Conservation (phyloP, 2,888 invertebrate genomes). For the Xylophagus ater region DNA sequence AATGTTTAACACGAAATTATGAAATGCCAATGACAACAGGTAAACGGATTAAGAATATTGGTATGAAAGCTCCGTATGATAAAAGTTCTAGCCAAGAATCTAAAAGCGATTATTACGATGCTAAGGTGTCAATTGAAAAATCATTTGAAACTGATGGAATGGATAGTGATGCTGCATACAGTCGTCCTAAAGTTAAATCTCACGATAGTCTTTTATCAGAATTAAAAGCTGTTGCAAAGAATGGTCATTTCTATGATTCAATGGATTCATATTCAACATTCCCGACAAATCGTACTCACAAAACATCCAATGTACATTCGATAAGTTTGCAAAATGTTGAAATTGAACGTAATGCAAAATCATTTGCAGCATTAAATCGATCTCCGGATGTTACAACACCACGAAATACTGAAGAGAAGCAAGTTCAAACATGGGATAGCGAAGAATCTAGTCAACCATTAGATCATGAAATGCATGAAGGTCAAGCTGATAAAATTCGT, state of each 20-base stretch:
- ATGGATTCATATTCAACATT: slow-evolving; percentile 52
- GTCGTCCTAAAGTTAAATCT: slow-evolving; percentile 43
- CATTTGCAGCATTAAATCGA: slow-evolving; percentile 27
- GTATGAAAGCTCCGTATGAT: slow-evolving; percentile 38
- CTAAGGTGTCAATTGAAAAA: slow-evolving; percentile 40
- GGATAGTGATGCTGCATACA: slow-evolving; percentile 25
- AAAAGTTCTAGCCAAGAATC: slow-evolving; percentile 60
- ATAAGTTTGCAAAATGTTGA: slow-evolving; percentile 61
- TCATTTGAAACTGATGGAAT: slow-evolving; percentile 19
- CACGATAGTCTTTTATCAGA: slow-evolving; percentile 50
- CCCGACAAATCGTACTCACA: slow-evolving; percentile 46
- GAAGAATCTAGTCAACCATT: slow-evolving; percentile 39
- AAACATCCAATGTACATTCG: slow-evolving; percentile 52
- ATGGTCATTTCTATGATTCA: slow-evolving; percentile 43
- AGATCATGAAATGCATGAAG: slow-evolving; percentile 34
- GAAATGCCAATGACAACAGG: slow-evolving; percentile 41
- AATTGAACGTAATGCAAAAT: slow-evolving; percentile 47
- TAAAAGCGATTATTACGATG: slow-evolving; percentile 58
- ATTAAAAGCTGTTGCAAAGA: slow-evolving; percentile 31
- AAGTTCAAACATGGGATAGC: slow-evolving; percentile 28
- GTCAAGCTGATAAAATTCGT: slow-evolving; percentile 32
- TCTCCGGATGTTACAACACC: slow-evolving; percentile 29
- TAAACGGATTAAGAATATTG: slow-evolving; percentile 34
- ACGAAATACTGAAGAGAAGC: slow-evolving; percentile 30
- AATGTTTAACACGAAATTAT: slow-evolving; percentile 40